phyloP scores from a whole-genome alignment of 2,888 invertebrate species.

The Sphecodes monilicornis region DNA sequence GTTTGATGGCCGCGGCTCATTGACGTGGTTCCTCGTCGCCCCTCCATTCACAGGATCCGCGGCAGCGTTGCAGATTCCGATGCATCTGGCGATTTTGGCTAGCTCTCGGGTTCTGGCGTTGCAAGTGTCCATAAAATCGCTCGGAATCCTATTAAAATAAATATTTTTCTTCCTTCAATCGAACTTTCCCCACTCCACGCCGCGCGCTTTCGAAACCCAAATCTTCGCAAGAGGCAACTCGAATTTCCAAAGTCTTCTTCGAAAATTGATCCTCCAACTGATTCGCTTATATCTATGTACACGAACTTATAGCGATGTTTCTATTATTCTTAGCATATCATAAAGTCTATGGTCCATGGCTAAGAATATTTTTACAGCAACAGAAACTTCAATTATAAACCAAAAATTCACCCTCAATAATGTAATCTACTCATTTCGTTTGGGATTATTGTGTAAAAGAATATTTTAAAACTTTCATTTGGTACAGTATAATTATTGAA shows the following conservation, averaged over 20 bases:
- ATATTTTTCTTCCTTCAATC: neutral
- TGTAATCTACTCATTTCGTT: no score
- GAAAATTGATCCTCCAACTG: neutral
- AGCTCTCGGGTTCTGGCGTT: neutral
- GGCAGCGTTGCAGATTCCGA: slow-evolving; percentile 51
- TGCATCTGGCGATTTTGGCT: slow-evolving; percentile 29
- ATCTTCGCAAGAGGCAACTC: neutral
- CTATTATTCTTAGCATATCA: no score
- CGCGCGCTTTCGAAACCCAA: neutral
- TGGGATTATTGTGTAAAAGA: no score
- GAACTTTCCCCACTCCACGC: neutral
- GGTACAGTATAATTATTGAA: no score
- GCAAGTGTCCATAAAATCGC: slow-evolving; percentile 5
- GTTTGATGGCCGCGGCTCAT: slow-evolving; percentile 79
- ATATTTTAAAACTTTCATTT: no score
- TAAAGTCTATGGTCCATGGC: no score
- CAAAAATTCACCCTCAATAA: no score
- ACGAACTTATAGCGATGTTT: no score
- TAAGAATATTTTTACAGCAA: no score
- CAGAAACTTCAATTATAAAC: no score
- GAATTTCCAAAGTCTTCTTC: neutral
- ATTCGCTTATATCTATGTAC: no score
- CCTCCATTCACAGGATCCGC: slow-evolving; percentile 75
- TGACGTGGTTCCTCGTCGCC: slow-evolving; percentile 76
- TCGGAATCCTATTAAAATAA: neutral